Percentiles rank a stretch among this genome's conserved stretches.
These are phyloP conservation scores for Drosophila prolongata DNA, from an alignment of 2,888 invertebrate species.

Conservation along the genomic window DNA sequence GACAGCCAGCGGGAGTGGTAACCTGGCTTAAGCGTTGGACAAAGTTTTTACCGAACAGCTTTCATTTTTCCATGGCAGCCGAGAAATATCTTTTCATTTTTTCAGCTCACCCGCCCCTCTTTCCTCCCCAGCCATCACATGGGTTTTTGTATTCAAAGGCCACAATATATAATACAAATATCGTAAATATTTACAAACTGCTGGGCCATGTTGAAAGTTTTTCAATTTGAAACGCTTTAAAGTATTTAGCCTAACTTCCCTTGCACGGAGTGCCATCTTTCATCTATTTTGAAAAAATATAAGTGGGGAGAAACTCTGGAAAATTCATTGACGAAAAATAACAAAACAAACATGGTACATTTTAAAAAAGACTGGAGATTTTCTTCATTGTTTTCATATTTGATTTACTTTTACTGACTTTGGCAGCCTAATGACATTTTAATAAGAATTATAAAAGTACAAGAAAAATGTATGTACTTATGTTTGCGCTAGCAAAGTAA, in stretches of 20 bases:
- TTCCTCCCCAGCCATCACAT: slow-evolving; percentile 28
- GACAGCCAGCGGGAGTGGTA: slow-evolving; percentile 56
- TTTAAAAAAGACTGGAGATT: slow-evolving; percentile 19
- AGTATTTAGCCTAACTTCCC: slow-evolving; percentile 53
- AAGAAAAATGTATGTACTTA: background rate
- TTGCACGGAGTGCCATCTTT: slow-evolving; percentile 13
- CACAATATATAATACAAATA: slow-evolving; percentile 30
- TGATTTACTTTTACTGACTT: background rate
- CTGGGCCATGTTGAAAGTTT: slow-evolving; percentile 69
- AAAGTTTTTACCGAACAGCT: slow-evolving; percentile 73
- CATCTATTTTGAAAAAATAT: slow-evolving; percentile 20
- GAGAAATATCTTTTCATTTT: slow-evolving; percentile 54
- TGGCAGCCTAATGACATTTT: slow-evolving; percentile 20
- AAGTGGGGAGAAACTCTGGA: slow-evolving; percentile 23
- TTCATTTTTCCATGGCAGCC: slow-evolving; percentile 71
- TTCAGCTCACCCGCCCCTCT: slow-evolving; percentile 27
- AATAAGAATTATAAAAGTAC: slow-evolving; percentile 9
- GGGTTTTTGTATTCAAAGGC: slow-evolving; percentile 56
- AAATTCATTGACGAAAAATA: slow-evolving; percentile 18
- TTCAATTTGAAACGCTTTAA: slow-evolving; percentile 77
- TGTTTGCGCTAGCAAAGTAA: too few relatives aligned
- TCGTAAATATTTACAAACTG: slow-evolving; percentile 35
- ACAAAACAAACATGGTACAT: slow-evolving; percentile 8
- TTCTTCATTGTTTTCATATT: slow-evolving; percentile 21
- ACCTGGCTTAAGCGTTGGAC: slow-evolving; percentile 66